Conservation (phyloP, 2,113 vertebrate genomes). For the Passer montanus region DNA sequence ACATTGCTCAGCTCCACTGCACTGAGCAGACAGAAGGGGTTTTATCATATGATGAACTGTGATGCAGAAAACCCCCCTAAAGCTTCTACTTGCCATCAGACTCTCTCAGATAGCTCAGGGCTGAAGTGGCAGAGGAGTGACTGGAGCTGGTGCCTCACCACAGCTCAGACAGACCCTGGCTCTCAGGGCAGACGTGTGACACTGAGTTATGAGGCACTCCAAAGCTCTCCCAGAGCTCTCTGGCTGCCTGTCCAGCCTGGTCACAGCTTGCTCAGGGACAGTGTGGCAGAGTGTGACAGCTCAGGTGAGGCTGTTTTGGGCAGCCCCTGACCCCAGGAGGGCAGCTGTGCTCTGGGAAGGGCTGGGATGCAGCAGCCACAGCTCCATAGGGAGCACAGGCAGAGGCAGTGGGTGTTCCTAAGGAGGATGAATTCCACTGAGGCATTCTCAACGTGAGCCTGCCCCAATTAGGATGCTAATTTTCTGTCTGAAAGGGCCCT, state of each 20-base stretch:
- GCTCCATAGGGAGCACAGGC: neutral
- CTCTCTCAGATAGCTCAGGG: neutral
- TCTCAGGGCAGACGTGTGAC: neutral
- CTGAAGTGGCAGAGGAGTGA: neutral
- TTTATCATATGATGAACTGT: neutral
- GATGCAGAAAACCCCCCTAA: neutral
- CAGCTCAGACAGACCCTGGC: neutral
- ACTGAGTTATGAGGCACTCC: neutral
- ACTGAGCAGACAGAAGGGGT: neutral
- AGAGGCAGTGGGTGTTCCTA: neutral
- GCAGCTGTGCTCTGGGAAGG: neutral
- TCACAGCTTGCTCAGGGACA: neutral
- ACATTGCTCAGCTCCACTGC: neutral
- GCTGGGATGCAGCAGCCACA: neutral
- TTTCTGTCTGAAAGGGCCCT: slow-evolving; percentile 10
- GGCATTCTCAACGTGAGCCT: neutral
- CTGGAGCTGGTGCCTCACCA: neutral
- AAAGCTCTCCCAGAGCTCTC: neutral
- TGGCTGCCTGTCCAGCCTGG: neutral
- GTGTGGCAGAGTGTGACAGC: neutral
- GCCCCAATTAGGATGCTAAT: neutral
- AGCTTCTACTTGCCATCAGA: neutral
- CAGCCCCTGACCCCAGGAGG: neutral
- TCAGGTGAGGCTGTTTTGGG: neutral
- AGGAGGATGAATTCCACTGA: neutral